Evolutionary conservation across 2,888 invertebrate species (phyloP).

Genomic region (Tubulanus polymorphus): DNA sequence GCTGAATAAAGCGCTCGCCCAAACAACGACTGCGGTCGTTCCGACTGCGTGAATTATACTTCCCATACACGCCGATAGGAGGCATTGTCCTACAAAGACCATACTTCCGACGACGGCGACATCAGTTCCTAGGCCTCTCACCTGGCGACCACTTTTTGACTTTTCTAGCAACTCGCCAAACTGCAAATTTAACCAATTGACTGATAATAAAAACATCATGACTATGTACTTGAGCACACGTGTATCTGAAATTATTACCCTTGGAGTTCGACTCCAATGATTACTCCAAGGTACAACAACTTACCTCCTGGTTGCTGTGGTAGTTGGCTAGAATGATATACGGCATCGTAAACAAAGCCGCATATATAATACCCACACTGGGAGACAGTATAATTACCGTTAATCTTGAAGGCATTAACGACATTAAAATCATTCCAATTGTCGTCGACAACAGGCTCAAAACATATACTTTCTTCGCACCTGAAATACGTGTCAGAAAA

Average conservation of each 20-base stretch:
- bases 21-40: constrained; percentile 84
- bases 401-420: constrained; percentile 60
- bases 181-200: constrained; percentile 15
- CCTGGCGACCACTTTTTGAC: constrained; percentile 2
- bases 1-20: constrained; percentile 77
- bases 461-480: constrained; percentile 78
- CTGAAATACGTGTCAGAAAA: constrained; percentile 58
- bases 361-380: constrained; percentile 95
- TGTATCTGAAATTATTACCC: background rate
- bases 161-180: background rate
- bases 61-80: constrained; percentile 63
- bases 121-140: constrained; percentile 90
- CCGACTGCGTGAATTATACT: constrained; percentile 69
- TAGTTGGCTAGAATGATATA: constrained; percentile 90
- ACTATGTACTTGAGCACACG: background rate
- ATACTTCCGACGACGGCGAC: constrained; percentile 91
- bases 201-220: constrained; percentile 2
- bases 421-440: constrained; percentile 83
- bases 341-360: constrained; percentile 95
- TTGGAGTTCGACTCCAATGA: background rate
- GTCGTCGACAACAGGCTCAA: constrained; percentile 85
- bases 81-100: constrained; percentile 92
- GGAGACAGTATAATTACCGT: constrained; percentile 60
- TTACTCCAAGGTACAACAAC: constrained; percentile 25
- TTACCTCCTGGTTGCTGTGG: constrained; percentile 84